These are phyloP conservation scores for Setophaga kirtlandii DNA, from an alignment of 2,113 vertebrate species.

Conservation along the genomic window DNA sequence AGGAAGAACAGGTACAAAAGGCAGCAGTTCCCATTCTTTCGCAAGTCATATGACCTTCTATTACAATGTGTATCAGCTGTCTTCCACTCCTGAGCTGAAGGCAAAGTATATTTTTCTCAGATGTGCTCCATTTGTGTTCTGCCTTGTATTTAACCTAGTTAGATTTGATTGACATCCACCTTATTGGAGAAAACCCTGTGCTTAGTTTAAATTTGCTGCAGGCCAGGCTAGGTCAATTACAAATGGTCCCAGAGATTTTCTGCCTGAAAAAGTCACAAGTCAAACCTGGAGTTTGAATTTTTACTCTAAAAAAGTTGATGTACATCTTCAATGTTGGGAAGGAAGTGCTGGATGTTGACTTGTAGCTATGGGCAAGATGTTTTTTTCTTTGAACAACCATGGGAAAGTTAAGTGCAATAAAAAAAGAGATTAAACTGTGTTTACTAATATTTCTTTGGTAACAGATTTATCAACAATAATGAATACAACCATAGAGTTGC, in stretches of 20 bases:
- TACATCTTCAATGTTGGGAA: not conserved
- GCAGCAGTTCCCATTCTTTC: not conserved
- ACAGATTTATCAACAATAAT: not conserved
- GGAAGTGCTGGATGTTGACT: not conserved
- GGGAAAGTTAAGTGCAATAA: not conserved
- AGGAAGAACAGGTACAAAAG: not conserved
- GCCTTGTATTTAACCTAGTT: not conserved
- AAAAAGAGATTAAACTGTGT: not conserved
- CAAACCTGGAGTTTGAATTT: not conserved
- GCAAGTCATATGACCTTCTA: not conserved
- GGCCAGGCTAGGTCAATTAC: not conserved
- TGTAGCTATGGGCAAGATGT: not conserved
- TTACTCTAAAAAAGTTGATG: not conserved
- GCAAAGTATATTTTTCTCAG: not conserved
- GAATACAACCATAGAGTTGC: not conserved
- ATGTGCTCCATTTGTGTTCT: not conserved
- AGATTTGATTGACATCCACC: not conserved
- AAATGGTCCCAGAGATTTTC: not conserved
- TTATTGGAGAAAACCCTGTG: not conserved
- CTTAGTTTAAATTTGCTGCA: not conserved
- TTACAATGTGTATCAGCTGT: not conserved
- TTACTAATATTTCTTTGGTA: not conserved
- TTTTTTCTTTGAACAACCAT: not conserved
- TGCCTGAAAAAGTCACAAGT: not conserved
- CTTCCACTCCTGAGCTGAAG: not conserved